These are phyloP conservation scores for Ictidomys tridecemlineatus DNA, from an alignment of 2,113 vertebrate genomes.

Conservation along the genomic window DNA sequence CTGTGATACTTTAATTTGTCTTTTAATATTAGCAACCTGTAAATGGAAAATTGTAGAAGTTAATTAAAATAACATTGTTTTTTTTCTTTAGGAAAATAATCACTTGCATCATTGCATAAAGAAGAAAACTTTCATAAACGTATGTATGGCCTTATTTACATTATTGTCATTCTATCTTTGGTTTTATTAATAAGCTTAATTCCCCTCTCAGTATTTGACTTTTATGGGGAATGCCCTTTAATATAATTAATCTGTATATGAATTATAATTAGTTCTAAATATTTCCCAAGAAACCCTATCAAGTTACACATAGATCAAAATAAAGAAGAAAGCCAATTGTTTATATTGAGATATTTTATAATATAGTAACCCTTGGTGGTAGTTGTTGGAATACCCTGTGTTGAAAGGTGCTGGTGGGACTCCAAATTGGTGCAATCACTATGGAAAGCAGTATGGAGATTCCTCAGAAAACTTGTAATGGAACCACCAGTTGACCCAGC, in stretches of 20 bases:
- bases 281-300: conserved; percentile 3
- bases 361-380: not conserved
- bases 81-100: conserved; percentile 19
- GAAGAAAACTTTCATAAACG: conserved; percentile 26
- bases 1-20: not conserved
- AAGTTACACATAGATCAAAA: not conserved
- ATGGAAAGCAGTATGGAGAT: too few relatives aligned
- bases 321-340: not conserved
- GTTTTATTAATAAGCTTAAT: conserved; percentile 24
- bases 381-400: not conserved
- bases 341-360: not conserved
- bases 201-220: not conserved
- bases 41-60: conserved; percentile 15
- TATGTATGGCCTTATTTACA: conserved; percentile 22
- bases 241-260: not conserved
- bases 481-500: too few relatives aligned
- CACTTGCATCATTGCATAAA: conserved; percentile 14
- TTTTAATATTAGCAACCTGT: conserved; percentile 48
- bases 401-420: not conserved
- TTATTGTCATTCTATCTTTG: not conserved
- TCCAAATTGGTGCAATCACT: too few relatives aligned
- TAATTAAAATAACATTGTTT: conserved; percentile 49
- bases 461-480: too few relatives aligned
- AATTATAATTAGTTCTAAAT: conserved; percentile 37
- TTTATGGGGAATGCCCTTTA: conserved; percentile 1